Evolutionary conservation across 2,888 invertebrate species (phyloP).

Genomic region (Caradrina kadenii): DNA sequence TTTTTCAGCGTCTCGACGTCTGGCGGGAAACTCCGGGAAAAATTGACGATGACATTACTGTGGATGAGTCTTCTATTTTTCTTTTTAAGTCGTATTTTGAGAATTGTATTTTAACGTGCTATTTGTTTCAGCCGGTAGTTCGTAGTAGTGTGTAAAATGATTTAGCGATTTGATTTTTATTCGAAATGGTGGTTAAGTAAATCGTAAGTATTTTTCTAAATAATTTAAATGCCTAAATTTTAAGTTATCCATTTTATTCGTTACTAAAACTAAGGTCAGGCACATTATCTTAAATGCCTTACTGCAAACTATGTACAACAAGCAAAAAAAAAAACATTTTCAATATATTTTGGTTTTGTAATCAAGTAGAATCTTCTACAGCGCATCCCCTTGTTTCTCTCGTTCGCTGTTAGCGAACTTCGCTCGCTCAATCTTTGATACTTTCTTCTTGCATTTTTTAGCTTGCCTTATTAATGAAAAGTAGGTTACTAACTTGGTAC

Average conservation of each 20-base stretch:
- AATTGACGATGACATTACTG: conserved; percentile 74
- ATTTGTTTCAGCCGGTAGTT: neutral
- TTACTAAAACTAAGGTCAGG: too few species aligned
- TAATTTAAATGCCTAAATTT: too few species aligned
- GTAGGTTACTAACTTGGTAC: conserved; percentile 90
- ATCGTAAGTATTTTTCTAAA: too few species aligned
- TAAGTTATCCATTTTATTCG: too few species aligned
- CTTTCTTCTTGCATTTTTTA: conserved; percentile 91
- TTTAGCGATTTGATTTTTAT: too few species aligned
- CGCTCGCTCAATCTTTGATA: conserved; percentile 91
- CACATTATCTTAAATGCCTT: too few species aligned
- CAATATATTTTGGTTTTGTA: neutral
- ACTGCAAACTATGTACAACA: neutral
- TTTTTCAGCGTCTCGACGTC: conserved; percentile 90
- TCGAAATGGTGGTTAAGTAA: too few species aligned
- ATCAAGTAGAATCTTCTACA: neutral
- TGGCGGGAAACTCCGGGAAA: conserved; percentile 87
- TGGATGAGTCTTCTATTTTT: conserved; percentile 45
- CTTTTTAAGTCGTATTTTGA: neutral
- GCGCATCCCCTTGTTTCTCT: conserved; percentile 73
- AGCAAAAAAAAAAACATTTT: neutral
- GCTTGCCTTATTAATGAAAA: conserved; percentile 91
- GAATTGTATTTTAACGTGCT: neutral
- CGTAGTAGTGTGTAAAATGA: neutral
- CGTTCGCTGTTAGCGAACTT: conserved; percentile 83